phyloP scores from a whole-genome alignment of 2,113 vertebrate species.

The Nothocercus nigrocapillus region DNA sequence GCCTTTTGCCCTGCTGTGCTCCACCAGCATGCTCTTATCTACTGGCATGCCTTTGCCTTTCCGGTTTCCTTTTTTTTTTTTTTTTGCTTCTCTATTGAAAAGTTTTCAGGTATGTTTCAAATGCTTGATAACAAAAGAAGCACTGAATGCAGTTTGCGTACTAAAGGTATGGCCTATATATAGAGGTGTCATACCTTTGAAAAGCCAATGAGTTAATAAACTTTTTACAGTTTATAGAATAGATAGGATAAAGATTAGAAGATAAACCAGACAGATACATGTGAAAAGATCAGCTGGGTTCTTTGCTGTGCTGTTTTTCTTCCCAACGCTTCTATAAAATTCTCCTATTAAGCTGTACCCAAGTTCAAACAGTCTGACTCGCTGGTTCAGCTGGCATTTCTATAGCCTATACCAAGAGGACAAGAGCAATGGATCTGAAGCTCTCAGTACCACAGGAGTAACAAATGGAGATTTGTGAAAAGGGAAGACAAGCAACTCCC shows the following conservation, averaged over 20 bases:
- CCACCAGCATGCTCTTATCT: background rate
- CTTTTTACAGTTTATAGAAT: background rate
- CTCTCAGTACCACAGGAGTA: no score
- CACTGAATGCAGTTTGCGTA: background rate
- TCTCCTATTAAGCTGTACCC: no score
- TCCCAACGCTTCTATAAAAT: no score
- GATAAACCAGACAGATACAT: background rate
- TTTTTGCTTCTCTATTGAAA: background rate
- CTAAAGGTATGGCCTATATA: background rate
- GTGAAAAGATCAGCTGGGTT: background rate
- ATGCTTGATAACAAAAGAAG: background rate
- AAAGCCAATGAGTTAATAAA: background rate
- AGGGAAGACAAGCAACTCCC: no score
- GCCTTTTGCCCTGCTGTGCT: fast-evolving
- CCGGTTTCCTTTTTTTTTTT: background rate
- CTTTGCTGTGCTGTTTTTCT: no score
- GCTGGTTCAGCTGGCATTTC: no score
- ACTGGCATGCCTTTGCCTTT: background rate
- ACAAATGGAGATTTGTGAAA: no score
- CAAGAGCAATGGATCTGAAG: no score
- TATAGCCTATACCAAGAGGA: no score
- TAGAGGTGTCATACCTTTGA: no score
- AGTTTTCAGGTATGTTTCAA: background rate
- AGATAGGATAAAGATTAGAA: background rate
- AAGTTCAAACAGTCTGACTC: no score